Base-by-base conservation (phyloP, 2,113 vertebrate genomes). In the Perognathus longimembris region DNA sequence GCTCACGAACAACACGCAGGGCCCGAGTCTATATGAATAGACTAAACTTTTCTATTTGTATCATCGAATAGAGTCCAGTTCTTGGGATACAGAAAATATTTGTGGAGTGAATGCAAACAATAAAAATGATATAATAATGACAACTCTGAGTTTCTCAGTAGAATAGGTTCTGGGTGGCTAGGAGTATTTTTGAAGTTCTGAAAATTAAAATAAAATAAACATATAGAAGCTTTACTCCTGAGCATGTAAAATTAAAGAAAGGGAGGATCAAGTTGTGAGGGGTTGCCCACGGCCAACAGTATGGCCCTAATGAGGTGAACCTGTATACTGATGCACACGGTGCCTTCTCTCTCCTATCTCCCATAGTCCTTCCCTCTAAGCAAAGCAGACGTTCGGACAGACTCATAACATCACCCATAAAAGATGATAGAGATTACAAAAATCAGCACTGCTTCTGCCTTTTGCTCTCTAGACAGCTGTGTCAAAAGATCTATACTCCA, bases 71-170 rank as follows among this genome's bases (percentile, higher is more conserved):
- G 17, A 54, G 50, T 54, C 17, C 69, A 21, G 50, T 45, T 86
- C 36, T 90, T 80, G 67, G 88, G 22, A 54, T 78, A 38, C 17
- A 85, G 80, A 85, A 91, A 92, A 32, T 88, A 66, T 59, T 88
- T 86, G 45, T 73, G 61, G 32, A 42, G 73, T 70, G 32, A 86
- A 10, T 89, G 21, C 57, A 69, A 83, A 54, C 15, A 54, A 54
- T 54, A 54, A 89, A 57, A 69, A 80, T 36, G 34, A 84, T 20
- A 30, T 80, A 80, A 79, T 84, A 64, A 36, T 24, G 50, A 70
- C 82, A 40, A 88, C 89, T 89, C 82, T 93, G 59, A 91, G 45
- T 61, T 80, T 14, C 1, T 85, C 76, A 24, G 36, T 75, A 71
- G 20, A 89, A 73, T 67, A 64, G 36, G 14, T 54, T 75, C 40